These are phyloP conservation scores for Scelioninae gen. 1 DNA, from an alignment of 2,888 invertebrate species.

Conservation along the genomic window DNA sequence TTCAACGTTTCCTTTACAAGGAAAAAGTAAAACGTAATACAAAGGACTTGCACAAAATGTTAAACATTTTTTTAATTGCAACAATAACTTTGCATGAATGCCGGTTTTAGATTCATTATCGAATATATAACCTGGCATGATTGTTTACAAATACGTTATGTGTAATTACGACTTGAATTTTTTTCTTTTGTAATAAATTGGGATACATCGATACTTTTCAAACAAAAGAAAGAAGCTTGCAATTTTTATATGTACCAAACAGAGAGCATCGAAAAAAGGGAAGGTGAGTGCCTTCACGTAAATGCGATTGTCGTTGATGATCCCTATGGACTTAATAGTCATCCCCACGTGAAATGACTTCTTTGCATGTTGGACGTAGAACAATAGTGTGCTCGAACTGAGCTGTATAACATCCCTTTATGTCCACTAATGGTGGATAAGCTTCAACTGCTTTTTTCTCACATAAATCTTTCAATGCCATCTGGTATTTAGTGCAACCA, in stretches of 20 bases:
- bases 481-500: conserved; percentile 98
- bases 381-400: conserved; percentile 99
- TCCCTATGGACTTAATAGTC: conserved; percentile 89
- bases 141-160: conserved; percentile 38
- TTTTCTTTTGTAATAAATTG: neutral
- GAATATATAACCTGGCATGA: conserved; percentile 33
- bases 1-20: conserved; percentile 58
- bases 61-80: conserved; percentile 24
- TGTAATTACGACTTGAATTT: conserved; percentile 33
- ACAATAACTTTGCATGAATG: conserved; percentile 47
- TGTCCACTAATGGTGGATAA: conserved; percentile 98
- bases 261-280: conserved; percentile 34
- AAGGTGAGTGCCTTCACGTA: conserved; percentile 17
- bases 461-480: conserved; percentile 99
- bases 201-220: conserved; percentile 16
- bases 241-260: conserved; percentile 23
- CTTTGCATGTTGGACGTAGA: conserved; percentile 98
- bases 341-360: conserved; percentile 97
- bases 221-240: conserved; percentile 26
- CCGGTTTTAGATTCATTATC: too few species aligned
- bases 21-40: conserved; percentile 47
- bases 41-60: conserved; percentile 27
- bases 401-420: conserved; percentile 98
- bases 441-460: conserved; percentile 99
- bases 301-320: conserved; percentile 36